These are phyloP conservation scores for Salmo trutta DNA, from an alignment of 2,797 vertebrate genomes.

Conservation along the genomic window DNA sequence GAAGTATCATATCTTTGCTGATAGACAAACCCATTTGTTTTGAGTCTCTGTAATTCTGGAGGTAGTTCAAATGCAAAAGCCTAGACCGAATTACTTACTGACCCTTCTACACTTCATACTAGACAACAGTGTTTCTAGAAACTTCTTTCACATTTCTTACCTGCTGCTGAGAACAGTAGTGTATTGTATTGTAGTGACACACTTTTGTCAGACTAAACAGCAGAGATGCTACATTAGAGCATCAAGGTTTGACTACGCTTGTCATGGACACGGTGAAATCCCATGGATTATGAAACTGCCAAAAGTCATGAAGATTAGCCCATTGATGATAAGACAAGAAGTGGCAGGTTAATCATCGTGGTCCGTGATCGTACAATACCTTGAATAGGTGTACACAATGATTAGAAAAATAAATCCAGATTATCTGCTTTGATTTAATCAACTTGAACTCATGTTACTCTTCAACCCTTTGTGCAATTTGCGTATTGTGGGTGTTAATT, in stretches of 20 bases:
- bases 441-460: background rate
- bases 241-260: conserved; percentile 33
- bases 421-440: background rate
- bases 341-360: background rate
- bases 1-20: conserved; percentile 4
- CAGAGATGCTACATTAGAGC: conserved; percentile 17
- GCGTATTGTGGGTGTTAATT: background rate
- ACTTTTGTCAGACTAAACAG: conserved; percentile 18
- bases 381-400: background rate
- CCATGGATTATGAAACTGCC: background rate
- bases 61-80: conserved; percentile 55
- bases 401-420: background rate
- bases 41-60: conserved; percentile 4
- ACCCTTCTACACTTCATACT: conserved; percentile 31
- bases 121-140: background rate
- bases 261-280: conserved; percentile 14
- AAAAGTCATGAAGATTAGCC: conserved; percentile 5
- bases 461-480: background rate
- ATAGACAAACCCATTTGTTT: conserved; percentile 22
- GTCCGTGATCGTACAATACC: background rate
- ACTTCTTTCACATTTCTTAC: conserved; percentile 9
- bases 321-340: conserved; percentile 4
- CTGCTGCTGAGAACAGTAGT: conserved; percentile 25
- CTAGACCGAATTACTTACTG: conserved; percentile 33
- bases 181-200: conserved; percentile 16